Conservation (phyloP, 2,797 vertebrate species). For the Microchirus variegatus region DNA sequence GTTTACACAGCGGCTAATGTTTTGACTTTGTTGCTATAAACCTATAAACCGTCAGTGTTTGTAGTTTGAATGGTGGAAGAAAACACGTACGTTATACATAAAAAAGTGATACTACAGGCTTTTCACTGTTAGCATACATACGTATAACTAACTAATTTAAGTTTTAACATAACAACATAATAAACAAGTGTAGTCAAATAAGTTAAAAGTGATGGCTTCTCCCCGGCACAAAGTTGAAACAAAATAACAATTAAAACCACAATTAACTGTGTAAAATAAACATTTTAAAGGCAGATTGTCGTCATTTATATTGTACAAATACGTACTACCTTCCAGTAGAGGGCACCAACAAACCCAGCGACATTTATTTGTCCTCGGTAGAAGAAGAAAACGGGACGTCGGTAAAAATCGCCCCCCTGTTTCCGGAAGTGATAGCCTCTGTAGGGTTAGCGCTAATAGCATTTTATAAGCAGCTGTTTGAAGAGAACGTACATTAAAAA, state of each 20-base stretch:
- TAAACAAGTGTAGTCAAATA: too few relatives aligned
- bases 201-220: background rate
- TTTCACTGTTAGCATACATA: too few relatives aligned
- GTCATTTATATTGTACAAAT: background rate
- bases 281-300: background rate
- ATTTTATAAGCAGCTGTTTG: background rate
- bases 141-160: too few relatives aligned
- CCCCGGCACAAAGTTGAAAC: background rate
- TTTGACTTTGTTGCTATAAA: too few relatives aligned
- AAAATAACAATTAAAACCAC: background rate
- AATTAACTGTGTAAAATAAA: too few relatives aligned
- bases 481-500: background rate
- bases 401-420: slow-evolving; percentile 36
- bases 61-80: too few relatives aligned
- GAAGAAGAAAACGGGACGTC: slow-evolving; percentile 70
- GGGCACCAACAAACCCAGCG: slow-evolving; percentile 36
- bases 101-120: too few relatives aligned
- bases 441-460: slow-evolving; percentile 23
- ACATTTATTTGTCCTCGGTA: too few relatives aligned
- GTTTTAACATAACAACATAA: too few relatives aligned
- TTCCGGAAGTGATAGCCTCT: slow-evolving; percentile 15
- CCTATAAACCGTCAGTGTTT: too few relatives aligned
- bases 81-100: too few relatives aligned
- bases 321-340: slow-evolving; percentile 5
- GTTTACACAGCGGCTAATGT: background rate